phyloP scores from a whole-genome alignment of 2,888 invertebrate genomes.

The Pycnomerus fuliginosus region DNA sequence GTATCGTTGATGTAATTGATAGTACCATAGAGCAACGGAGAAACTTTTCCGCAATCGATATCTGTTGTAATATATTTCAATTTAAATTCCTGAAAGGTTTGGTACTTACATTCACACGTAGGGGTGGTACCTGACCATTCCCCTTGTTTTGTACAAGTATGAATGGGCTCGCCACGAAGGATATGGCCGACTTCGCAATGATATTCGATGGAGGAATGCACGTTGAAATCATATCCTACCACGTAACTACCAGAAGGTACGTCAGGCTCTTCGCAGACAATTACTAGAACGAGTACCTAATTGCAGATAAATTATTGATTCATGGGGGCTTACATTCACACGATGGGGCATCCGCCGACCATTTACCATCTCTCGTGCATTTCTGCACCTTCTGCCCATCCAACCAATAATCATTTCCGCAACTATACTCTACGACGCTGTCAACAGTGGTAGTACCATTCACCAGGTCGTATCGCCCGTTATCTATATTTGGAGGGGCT shows the following conservation, averaged over 20 bases:
- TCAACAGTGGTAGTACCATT: conserved; percentile 82
- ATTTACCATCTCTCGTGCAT: conserved; percentile 82
- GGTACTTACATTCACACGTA: conserved; percentile 74
- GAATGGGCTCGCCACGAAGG: conserved; percentile 68
- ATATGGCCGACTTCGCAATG: conserved; percentile 85
- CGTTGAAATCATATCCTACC: conserved; percentile 85
- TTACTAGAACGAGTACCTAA: conserved; percentile 60
- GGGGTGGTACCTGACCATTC: conserved; percentile 85
- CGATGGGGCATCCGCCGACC: conserved; percentile 83
- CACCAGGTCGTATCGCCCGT: conserved; percentile 68
- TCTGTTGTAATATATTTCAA: conserved; percentile 55
- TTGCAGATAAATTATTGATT: not conserved
- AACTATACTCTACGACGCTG: conserved; percentile 76
- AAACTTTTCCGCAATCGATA: conserved; percentile 85
- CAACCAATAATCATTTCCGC: conserved; percentile 81
- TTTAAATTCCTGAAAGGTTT: not conserved
- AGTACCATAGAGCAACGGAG: conserved; percentile 75
- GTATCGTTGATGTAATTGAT: conserved; percentile 74
- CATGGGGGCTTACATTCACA: conserved; percentile 69
- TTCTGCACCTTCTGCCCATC: conserved; percentile 67
- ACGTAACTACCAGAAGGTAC: conserved; percentile 84
- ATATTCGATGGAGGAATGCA: conserved; percentile 84
- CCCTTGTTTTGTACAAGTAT: conserved; percentile 73
- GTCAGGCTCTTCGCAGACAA: conserved; percentile 83
- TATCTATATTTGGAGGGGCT: conserved; percentile 75